Evolutionary conservation across 2,797 vertebrate species (phyloP).

Genomic region (Sphenopsis melanotis): DNA sequence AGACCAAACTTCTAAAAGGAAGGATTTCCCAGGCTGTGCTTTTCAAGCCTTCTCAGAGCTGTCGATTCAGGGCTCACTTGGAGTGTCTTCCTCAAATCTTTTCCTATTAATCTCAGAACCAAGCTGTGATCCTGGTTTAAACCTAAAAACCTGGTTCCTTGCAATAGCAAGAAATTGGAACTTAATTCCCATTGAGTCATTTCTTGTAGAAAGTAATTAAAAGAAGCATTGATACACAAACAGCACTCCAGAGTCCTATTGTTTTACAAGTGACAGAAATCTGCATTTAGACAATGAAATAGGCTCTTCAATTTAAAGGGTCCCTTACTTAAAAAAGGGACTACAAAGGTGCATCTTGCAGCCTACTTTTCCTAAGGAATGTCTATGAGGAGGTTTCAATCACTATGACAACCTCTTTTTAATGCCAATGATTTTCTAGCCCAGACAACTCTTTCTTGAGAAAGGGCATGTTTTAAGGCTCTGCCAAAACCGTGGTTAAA

Average conservation of each 20-base stretch:
- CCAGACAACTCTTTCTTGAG: constrained; percentile 70
- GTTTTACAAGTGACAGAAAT: constrained; percentile 75
- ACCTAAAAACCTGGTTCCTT: background rate
- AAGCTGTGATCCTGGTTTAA: constrained; percentile 11
- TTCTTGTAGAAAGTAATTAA: constrained; percentile 72
- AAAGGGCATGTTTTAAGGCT: constrained; percentile 68
- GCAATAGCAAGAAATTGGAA: constrained; percentile 29
- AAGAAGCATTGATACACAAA: constrained; percentile 73
- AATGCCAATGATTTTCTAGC: constrained; percentile 71
- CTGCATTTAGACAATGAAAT: constrained; percentile 76
- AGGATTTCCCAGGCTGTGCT: constrained; percentile 62
- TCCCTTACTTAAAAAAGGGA: constrained; percentile 69
- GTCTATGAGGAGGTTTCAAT: constrained; percentile 69
- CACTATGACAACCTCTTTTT: constrained; percentile 76
- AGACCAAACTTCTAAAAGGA: background rate
- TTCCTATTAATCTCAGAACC: background rate
- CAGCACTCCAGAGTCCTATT: constrained; percentile 61
- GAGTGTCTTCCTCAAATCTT: constrained; percentile 19
- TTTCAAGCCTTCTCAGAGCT: constrained; percentile 55
- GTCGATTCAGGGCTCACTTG: background rate
- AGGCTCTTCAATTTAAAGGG: constrained; percentile 71
- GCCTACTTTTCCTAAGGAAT: constrained; percentile 70
- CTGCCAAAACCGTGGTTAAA: constrained; percentile 67
- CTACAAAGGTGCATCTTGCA: constrained; percentile 73
- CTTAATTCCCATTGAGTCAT: constrained; percentile 42